Base-by-base conservation (phyloP, 1,140 invertebrate genomes). In the Octopus bimaculoides region DNA sequence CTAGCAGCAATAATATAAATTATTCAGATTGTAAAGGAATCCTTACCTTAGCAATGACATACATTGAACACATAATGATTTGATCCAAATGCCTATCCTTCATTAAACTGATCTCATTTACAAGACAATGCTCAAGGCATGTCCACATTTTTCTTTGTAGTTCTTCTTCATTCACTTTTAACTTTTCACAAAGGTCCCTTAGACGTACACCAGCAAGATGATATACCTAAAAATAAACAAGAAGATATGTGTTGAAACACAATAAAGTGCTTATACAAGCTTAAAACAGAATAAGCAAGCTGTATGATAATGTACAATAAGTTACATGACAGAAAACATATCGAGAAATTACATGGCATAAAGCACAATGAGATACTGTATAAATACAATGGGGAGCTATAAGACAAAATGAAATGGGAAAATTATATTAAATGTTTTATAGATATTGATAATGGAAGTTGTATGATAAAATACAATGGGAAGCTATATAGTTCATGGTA, bases 11-110 rank as follows among this genome's bases (percentile, higher is more conserved):
- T 41, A 41, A 41, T 41, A 41, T 41, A 2, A 41, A 41, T 41
- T 41, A 41, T 41, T 41, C 26, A 41, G 26, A 41, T 41, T 41
- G 26, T 41, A 41, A 41, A 41, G 26, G 26, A 41, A 41, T 41
- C 79, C 85, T 91, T 81, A 98, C 94, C 92, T 97, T 98, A 85
- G 96, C 96, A 82, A 99, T 95, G 74, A 98, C 96, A 90, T 99
- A 99, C 81, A 99, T 94, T 82, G 96, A 93, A 91, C 98, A 99
- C 97, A 99, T 98, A n/a, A 99, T 92, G 80, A 99, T 93, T 91
- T 99, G 98, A 91, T 99, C 98, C 26, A 99, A 91, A 91, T 99
- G 97, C 12, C 98, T 92, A 90, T 98, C 96, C 82, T 93, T 85
- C 82, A 90, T 84, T 54, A 90, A 82, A 79, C 94, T 92, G 0